Evolutionary conservation across 2,888 invertebrate genomes (phyloP), one percentile per base, ranked within the genome.

Genomic region (Augiades crinisus): DNA sequence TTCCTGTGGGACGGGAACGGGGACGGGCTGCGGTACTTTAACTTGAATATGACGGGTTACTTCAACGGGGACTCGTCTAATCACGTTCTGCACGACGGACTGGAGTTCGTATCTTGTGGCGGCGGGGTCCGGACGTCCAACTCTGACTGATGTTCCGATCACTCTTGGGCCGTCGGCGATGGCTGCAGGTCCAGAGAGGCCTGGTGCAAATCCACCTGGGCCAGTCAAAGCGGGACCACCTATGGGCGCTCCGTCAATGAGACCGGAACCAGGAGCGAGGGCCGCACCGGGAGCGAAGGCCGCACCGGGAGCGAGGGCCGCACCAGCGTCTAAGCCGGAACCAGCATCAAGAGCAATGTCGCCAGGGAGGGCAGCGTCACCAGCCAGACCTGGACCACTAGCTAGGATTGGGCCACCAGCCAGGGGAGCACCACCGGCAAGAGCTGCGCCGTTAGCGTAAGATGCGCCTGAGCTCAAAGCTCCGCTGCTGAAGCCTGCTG

Each of bases 61-160:
- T 57, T 88, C 89, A n/a, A 88, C 61, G 1, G 89, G 89, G 5
- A 89, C 58, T 24, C 87, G 85, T 24, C 88, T 81, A 46, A 89
- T 53, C 1, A 89, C 74, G 57, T 89, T 84, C 65, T 89, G 89
- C 0, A 88, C 75, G 3, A 89, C 89, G 1, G 86, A 82, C 49
- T 85, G 81, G 8, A 89, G 76, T 56, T 89, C 88, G 67, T 84
- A 88, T 60, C 81, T 78, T 2, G 83, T 67, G 3, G 75, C 67
- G 8, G 64, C 53, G 1, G 64, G 59, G 5, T 68, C 57, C 2
- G 80, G 78, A 1, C 64, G 78, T 38, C 78, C 82, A 0, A 81
- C 78, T 7, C 64, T 57, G 0, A 83, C 79, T 2, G 65, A 62
- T n/a, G 79, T 77, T 22, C 83, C 83, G 21, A 84, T 72, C 0